A percentile compares a stretch with the other conserved stretches of the same genome.
These are phyloP conservation scores for Chelonia mydas DNA, from an alignment of 2,797 vertebrate species.

Conservation along the genomic window DNA sequence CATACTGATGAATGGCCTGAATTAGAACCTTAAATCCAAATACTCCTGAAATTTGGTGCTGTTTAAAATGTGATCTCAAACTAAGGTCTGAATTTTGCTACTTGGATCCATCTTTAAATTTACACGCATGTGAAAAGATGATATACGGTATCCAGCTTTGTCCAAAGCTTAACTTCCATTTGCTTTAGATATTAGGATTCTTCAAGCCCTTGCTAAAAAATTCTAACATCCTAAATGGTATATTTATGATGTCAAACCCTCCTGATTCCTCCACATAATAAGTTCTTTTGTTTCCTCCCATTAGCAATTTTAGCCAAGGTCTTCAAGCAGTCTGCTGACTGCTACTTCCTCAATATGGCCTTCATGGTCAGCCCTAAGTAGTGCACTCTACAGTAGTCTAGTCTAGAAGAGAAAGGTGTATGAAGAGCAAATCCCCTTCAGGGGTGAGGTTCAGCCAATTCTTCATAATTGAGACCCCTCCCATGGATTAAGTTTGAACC, in stretches of 20 bases:
- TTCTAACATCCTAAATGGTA: neutral
- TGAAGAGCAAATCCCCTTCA: neutral
- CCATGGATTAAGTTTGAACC: neutral
- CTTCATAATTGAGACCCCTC: neutral
- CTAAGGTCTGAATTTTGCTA: neutral
- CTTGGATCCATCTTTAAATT: neutral
- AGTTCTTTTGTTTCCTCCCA: neutral
- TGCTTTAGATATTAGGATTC: neutral
- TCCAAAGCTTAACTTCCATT: neutral
- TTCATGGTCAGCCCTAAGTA: accelerated
- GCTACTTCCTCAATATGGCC: neutral
- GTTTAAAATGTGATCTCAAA: neutral
- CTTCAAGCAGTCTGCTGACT: neutral
- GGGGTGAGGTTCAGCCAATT: neutral
- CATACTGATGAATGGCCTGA: neutral
- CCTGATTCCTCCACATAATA: neutral
- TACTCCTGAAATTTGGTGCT: neutral
- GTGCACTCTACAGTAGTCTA: neutral
- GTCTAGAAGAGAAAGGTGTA: neutral
- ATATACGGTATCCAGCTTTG: neutral
- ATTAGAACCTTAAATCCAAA: neutral
- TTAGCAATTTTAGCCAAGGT: neutral
- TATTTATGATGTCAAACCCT: neutral
- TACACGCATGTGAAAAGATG: neutral
- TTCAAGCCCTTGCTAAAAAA: neutral